A percentile compares a stretch with the other conserved stretches of the same genome.
Evolutionary conservation across 2,888 invertebrate species (phyloP).

Genomic region (Brachyptera putata): DNA sequence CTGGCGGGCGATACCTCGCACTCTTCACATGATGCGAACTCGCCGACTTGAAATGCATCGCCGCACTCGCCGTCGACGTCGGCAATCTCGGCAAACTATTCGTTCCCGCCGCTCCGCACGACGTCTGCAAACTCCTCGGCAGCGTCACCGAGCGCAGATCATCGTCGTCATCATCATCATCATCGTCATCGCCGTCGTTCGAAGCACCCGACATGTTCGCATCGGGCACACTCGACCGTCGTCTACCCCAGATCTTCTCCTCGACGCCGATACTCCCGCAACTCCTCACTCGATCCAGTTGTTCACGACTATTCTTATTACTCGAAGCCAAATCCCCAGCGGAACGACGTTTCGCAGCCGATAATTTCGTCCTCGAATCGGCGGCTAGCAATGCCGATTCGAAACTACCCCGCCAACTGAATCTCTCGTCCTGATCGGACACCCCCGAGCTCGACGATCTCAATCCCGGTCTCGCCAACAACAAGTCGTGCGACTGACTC

Average conservation of each 20-base stretch:
- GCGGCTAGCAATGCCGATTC: constrained; percentile 86
- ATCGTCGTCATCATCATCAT: constrained; percentile 46
- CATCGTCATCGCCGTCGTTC: constrained; percentile 52
- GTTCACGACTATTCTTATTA: constrained; percentile 71
- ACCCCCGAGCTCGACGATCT: constrained; percentile 47
- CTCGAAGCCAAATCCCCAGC: constrained; percentile 79
- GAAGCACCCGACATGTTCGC: constrained; percentile 47
- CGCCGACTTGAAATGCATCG: constrained; percentile 61
- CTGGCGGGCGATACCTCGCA: constrained; percentile 81
- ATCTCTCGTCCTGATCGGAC: constrained; percentile 66
- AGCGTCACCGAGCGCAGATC: constrained; percentile 54
- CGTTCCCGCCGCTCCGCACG: constrained; percentile 46
- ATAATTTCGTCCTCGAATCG: constrained; percentile 75
- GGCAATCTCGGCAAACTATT: constrained; percentile 76
- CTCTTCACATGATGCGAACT: constrained; percentile 72
- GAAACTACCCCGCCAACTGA: constrained; percentile 89
- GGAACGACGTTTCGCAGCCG: constrained; percentile 72
- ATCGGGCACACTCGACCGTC: constrained; percentile 58
- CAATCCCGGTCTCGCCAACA: constrained; percentile 50
- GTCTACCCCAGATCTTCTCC: constrained; percentile 44
- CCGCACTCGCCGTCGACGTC: constrained; percentile 47
- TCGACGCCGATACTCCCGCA: constrained; percentile 72
- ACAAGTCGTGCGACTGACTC: constrained; percentile 77
- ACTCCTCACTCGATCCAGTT: constrained; percentile 67
- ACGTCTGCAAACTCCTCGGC: constrained; percentile 57